A percentile compares a stretch with the other conserved stretches of the same genome.
Evolutionary conservation across 1,140 invertebrate genomes (phyloP).

Genomic region (Meteorus sp.): DNA sequence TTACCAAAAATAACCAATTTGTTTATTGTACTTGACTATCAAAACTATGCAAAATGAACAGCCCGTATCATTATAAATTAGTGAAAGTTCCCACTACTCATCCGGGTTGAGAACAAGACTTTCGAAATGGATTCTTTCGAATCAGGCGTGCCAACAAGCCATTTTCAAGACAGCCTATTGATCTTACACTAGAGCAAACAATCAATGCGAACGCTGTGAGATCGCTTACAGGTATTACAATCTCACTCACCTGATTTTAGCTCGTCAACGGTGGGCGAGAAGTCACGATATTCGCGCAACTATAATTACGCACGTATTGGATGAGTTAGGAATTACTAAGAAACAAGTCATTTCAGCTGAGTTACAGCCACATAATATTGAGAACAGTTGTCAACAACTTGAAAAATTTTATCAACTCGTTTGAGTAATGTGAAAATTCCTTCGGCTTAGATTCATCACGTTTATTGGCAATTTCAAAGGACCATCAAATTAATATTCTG

Average conservation of each 20-base stretch:
- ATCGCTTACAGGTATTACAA: constrained; percentile 30
- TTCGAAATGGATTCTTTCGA: constrained; percentile 34
- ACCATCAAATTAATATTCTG: constrained; percentile 28
- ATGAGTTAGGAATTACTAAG: not conserved
- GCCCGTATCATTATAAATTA: constrained; percentile 24
- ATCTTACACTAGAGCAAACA: constrained; percentile 38
- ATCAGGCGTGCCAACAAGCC: constrained; percentile 34
- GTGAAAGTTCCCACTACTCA: constrained; percentile 35
- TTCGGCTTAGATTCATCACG: not conserved
- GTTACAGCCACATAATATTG: not conserved
- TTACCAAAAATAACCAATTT: constrained; percentile 33
- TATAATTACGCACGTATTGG: constrained; percentile 10
- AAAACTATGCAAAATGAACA: constrained; percentile 28
- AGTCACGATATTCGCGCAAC: constrained; percentile 40
- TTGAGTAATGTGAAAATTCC: not conserved
- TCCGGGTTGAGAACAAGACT: constrained; percentile 30
- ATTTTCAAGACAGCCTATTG: constrained; percentile 35
- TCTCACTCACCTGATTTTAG: constrained; percentile 38
- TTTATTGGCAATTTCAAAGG: constrained; percentile 30
- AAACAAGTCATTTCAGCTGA: not conserved
- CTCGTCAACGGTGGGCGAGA: constrained; percentile 38
- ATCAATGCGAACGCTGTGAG: constrained; percentile 32
- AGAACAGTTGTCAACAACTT: not conserved
- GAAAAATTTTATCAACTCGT: not conserved
- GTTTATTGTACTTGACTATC: constrained; percentile 35